Percentiles rank a stretch among this genome's conserved stretches.
These are phyloP conservation scores for Chymomyza caudatula DNA, from an alignment of 2,888 invertebrate genomes.

Conservation along the genomic window DNA sequence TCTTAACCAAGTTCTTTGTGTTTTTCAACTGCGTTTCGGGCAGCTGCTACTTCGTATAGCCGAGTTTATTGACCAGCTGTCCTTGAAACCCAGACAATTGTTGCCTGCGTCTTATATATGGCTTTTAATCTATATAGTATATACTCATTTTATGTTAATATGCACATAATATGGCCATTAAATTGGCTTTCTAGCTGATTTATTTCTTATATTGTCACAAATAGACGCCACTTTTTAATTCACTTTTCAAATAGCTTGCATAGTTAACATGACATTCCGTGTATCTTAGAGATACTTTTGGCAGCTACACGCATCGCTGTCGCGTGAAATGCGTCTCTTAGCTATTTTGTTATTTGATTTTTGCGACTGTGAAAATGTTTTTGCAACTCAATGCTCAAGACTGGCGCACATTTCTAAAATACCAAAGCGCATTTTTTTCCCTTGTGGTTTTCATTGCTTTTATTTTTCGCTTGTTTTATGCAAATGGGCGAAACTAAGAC, in stretches of 20 bases:
- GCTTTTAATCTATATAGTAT: constrained; percentile 1
- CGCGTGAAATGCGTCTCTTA: constrained; percentile 19
- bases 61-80: constrained; percentile 62
- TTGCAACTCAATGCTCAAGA: constrained; percentile 31
- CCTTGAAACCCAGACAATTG: constrained; percentile 57
- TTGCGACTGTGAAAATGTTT: not conserved
- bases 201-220: constrained; percentile 28
- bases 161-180: not conserved
- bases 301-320: constrained; percentile 18
- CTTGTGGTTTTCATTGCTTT: not conserved
- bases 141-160: not conserved
- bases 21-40: not conserved
- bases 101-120: not conserved
- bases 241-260: constrained; percentile 55
- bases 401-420: constrained; percentile 61
- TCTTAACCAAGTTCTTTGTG: constrained; percentile 39
- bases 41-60: not conserved
- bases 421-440: constrained; percentile 52
- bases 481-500: not conserved
- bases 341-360: constrained; percentile 33
- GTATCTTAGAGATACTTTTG: constrained; percentile 60
- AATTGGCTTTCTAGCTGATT: constrained; percentile 28
- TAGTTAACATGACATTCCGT: constrained; percentile 57
- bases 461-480: not conserved
- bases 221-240: constrained; percentile 25